A percentile compares a stretch with the other conserved stretches of the same genome.
Conservation (phyloP, 2,888 invertebrate genomes). For the Amaurobius ferox region DNA sequence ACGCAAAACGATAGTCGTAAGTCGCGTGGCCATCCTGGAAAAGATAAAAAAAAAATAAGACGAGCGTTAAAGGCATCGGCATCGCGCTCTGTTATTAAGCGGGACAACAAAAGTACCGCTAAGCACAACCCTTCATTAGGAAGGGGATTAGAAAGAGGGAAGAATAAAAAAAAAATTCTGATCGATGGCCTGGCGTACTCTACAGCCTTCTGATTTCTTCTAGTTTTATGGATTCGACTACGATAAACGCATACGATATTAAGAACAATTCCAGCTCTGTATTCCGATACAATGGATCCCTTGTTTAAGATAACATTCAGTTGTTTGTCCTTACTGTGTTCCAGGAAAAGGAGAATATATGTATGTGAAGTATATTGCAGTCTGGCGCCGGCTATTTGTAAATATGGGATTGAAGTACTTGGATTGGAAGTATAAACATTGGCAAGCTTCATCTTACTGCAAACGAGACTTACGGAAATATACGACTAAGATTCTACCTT, state of each 20-base stretch:
- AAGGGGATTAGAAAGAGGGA: not conserved
- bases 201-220: constrained; percentile 36
- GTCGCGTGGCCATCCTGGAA: constrained; percentile 56
- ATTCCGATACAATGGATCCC: not conserved
- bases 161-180: constrained; percentile 15
- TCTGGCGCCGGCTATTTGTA: not conserved
- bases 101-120: constrained; percentile 47
- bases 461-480: no score
- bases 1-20: constrained; percentile 35
- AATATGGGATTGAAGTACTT: no score
- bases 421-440: no score
- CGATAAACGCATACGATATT: constrained; percentile 24
- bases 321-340: no score
- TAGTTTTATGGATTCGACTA: constrained; percentile 17
- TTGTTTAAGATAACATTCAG: no score
- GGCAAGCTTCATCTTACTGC: no score
- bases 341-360: not conserved
- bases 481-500: no score
- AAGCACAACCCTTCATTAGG: constrained; percentile 59
- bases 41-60: constrained; percentile 63
- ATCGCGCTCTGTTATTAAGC: constrained; percentile 52
- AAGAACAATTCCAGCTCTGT: constrained; percentile 1
- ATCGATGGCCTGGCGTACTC: constrained; percentile 55
- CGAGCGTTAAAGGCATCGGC: constrained; percentile 39
- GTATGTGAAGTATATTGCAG: no score